Evolutionary conservation across 2,888 invertebrate species (phyloP), one percentile per base, ranked within the genome.

Genomic region (Arge pagana): DNA sequence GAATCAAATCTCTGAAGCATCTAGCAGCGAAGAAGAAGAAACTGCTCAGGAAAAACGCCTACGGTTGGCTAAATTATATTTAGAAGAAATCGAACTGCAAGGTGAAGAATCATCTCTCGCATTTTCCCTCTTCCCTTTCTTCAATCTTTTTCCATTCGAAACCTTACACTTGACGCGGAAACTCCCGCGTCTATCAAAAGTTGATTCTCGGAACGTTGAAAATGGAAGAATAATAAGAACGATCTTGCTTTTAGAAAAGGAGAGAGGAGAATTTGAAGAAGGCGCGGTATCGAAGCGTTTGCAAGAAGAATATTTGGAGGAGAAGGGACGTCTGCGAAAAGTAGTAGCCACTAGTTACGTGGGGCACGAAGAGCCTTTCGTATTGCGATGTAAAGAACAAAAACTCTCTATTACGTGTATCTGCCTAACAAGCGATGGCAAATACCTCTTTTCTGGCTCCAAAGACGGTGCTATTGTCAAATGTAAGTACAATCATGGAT

Each of bases 21-120:
- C 68, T 19, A 71, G 70, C 52, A 77, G 77, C 0, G 85, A 85
- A 59, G 86, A 87, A 59, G 80, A 83, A 59, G 91, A 94, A 76
- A 94, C 93, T 1, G 87, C 89, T 0, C 94, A 96, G 72, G 93
- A 96, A 68, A 96, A 96, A 71, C 89, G 92, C 61, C 72, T 96
- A 41, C 83, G 95, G 36, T 77, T 96, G 55, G 95, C 96, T 0
- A 96, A 96, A 72, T 85, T 90, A 71, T 95, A 95, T 76, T 79
- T 97, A 26, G 82, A 89, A 66, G 90, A 94, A 80, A 88, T 96
- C 36, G 88, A 90, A 76, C 85, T 83, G 67, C 88, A 92, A 80
- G 84, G 83, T 83, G 72, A 59, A 56, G n/a, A n/a, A n/a, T n/a
- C n/a, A n/a, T n/a, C n/a, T n/a, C n/a, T n/a, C n/a, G n/a, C n/a